Evolutionary conservation across 2,797 vertebrate genomes (phyloP), one percentile per base, ranked within the genome.

Genomic region (Amphiprion clarkii): DNA sequence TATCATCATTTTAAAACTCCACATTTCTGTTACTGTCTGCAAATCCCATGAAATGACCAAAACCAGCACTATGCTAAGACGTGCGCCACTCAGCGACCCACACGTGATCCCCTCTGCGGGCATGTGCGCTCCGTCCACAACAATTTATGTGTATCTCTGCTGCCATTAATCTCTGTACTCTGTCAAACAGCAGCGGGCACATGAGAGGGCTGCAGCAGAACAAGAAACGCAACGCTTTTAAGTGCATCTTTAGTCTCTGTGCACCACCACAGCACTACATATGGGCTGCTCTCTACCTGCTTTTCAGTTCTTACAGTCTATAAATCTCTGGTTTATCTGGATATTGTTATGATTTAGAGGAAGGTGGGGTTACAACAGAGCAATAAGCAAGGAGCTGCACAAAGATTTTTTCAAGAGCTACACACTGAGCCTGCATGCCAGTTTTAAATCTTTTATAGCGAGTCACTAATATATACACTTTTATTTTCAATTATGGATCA

Each of bases 151-250:
- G 57, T 4, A 59, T 19, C 29, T 55, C 23, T 55, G 59, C 27
- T 58, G 67, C 57, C 27, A 71, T 66, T 65, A 71, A 67, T 67
- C 68, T 71, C 19, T 55, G 56, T 74, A 62, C 39, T 39, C 17
- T 58, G 52, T 54, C 56, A 55, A 51, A 44, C 6, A 25, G 44
- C n/a, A 51, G 52, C 7, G 49, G 44, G 49, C 31, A 61, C 53
- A 54, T 9, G 19, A 48, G 25, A 52, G 33, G 16, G 55, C 53
- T 49, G 48, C 48, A 71, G 25, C 10, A 23, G 17, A 63, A 33
- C 9, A 27, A 58, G 44, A 67, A 6, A 21, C 17, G 19, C 17
- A 19, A 19, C 0, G 46, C 3, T 19, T 14, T 44, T 1, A 14
- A 44, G 42, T 2, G 36, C 36, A 10, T 39, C 36, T 39, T 39